These are phyloP conservation scores for Ophion ellenae DNA, from an alignment of 2,888 invertebrate genomes.

Conservation along the genomic window DNA sequence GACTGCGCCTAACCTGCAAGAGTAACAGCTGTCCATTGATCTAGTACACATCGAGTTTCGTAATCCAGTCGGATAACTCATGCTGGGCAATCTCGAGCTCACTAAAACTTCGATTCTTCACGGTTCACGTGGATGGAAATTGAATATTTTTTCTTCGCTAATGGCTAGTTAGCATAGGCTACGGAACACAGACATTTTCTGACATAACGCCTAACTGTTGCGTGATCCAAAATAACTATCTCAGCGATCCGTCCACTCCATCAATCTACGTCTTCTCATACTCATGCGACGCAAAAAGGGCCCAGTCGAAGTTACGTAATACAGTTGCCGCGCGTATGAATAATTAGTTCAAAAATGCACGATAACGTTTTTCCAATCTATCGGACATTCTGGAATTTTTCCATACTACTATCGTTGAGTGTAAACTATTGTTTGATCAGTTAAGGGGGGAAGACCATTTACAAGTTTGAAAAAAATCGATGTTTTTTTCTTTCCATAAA, in stretches of 20 bases:
- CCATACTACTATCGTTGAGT: neutral
- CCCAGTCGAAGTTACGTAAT: neutral
- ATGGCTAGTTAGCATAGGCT: neutral
- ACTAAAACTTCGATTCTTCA: constrained; percentile 16
- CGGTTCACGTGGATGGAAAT: constrained; percentile 11
- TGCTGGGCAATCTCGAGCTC: constrained; percentile 31
- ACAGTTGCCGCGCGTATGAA: neutral
- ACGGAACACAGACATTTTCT: neutral
- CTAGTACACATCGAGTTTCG: constrained; percentile 29
- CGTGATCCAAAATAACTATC: constrained; percentile 15
- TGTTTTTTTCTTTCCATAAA: too few relatives aligned
- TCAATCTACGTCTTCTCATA: constrained; percentile 16
- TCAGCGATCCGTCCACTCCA: neutral
- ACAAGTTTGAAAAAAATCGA: too few relatives aligned
- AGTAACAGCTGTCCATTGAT: constrained; percentile 34
- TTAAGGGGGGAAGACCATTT: too few relatives aligned
- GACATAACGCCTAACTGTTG: constrained; percentile 24
- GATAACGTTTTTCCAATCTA: neutral
- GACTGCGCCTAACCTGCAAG: constrained; percentile 23
- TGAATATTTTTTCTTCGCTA: constrained; percentile 8
- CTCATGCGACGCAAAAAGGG: neutral
- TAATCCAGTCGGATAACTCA: constrained; percentile 43
- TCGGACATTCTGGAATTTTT: neutral
- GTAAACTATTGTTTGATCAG: neutral
- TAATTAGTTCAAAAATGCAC: neutral